Base-by-base conservation (phyloP, 2,113 vertebrate species). In the Felis chaus region DNA sequence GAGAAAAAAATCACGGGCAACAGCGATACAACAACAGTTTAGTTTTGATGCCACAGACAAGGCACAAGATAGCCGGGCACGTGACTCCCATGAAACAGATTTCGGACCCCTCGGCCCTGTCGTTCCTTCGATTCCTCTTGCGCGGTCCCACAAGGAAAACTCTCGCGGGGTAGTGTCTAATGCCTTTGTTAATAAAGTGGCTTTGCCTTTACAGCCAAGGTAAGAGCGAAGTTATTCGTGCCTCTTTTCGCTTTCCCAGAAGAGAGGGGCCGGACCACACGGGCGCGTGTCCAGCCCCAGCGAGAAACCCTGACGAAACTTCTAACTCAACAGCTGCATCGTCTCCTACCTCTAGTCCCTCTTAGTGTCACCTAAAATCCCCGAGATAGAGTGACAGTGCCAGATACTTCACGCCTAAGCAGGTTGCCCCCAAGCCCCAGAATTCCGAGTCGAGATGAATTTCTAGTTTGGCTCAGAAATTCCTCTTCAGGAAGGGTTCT, bases 21-120 rank as follows among this genome's bases (percentile, higher is more conserved):
- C 50, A 89, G 85, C 25, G 74, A 90, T 19, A 71, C 7, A 80
- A 71, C 7, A 80, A 86, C 80, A 66, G 55, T 85, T 97, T 57
- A 5, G 55, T 50, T 90, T 55, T 25, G 90, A 82, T 68, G 90
- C 76, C 92, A 91, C 61, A 87, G 86, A 95, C 92, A 85, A 84
- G 96, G 92, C 96, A 86, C 85, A 33, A 55, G 79, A n/a, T 18
- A 18, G n/a, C 10, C 16, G 80, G 89, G 82, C 71, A 73, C 50
- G 84, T 57, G 82, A 63, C 27, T 3, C 29, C 25, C n/a, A 0
- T 0, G 29, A 55, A 25, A 78, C 5, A 12, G 71, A 53, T 27
- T 23, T 61, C 89, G 7, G 50, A 31, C 45, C 45, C 61, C 13
- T 45, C 4, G 13, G 69, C 15, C 79, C n/a, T 65, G 9, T 0